Percentiles rank a stretch among this genome's conserved stretches.
These are phyloP conservation scores for Stictonetta naevosa DNA, from an alignment of 2,113 vertebrate species.

Conservation along the genomic window DNA sequence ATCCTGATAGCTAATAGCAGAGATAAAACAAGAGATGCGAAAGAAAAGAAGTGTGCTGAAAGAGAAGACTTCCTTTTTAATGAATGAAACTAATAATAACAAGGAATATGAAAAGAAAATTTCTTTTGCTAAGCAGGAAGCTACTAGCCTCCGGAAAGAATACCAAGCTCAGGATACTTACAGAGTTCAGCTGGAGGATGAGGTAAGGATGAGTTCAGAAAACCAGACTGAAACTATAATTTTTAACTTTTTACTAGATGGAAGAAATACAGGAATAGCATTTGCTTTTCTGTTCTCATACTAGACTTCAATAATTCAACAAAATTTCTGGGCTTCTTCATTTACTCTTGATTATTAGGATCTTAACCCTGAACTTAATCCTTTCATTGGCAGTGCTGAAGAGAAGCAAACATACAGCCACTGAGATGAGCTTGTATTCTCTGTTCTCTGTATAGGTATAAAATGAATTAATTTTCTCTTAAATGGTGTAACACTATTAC, in stretches of 20 bases:
- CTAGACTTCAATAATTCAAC: background rate
- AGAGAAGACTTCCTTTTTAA: conserved; percentile 85
- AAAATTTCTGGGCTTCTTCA: background rate
- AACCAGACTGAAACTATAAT: background rate
- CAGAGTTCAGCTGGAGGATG: conserved; percentile 80
- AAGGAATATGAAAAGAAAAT: conserved; percentile 87
- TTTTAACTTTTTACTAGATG: background rate
- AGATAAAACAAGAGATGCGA: conserved; percentile 82
- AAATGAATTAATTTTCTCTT: background rate
- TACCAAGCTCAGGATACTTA: conserved; percentile 80
- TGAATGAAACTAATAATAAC: conserved; percentile 88
- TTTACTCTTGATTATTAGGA: background rate
- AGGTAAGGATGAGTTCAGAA: conserved; percentile 72
- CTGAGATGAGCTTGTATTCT: background rate
- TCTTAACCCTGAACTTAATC: background rate
- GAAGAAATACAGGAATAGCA: background rate
- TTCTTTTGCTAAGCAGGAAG: conserved; percentile 74
- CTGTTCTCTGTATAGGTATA: background rate
- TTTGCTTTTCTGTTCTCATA: background rate
- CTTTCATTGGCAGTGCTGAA: background rate
- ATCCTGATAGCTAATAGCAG: conserved; percentile 79
- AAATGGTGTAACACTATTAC: background rate
- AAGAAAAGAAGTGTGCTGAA: conserved; percentile 80
- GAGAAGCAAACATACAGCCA: background rate
- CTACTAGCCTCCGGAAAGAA: conserved; percentile 76